A percentile compares a stretch with the other conserved stretches of the same genome.
Evolutionary conservation across 2,797 vertebrate genomes (phyloP).

Genomic region (Parotocinclus haroldoi): DNA sequence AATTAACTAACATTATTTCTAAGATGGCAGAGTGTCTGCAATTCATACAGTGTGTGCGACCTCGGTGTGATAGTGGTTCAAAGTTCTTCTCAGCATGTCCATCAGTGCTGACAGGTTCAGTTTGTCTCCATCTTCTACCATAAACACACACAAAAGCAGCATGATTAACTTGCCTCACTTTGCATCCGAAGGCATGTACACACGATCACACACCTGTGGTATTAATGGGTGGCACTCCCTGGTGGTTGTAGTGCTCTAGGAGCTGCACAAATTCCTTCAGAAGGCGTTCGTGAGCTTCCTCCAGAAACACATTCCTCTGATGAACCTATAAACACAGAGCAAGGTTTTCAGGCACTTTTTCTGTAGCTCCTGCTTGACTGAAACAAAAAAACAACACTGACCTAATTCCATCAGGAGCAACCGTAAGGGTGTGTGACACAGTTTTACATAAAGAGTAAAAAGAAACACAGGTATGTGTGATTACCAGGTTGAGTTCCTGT

Average conservation of each 20-base stretch:
- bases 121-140: slow-evolving; percentile 11
- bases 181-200: no score
- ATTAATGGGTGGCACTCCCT: slow-evolving; percentile 56
- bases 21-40: no score
- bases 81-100: slow-evolving; percentile 27
- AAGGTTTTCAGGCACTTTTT: no score
- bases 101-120: slow-evolving; percentile 8
- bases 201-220: slow-evolving; percentile 14
- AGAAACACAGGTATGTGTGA: no score
- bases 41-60: slow-evolving; percentile 15
- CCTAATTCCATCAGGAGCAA: neutral
- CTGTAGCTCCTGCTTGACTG: no score
- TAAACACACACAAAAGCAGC: neutral
- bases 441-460: no score
- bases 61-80: slow-evolving; percentile 38
- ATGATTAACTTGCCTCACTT: neutral
- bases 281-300: slow-evolving; percentile 55
- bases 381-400: no score
- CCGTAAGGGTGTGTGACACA: neutral
- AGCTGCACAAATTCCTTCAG: slow-evolving; percentile 25
- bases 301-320: slow-evolving; percentile 69
- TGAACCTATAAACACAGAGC: slow-evolving; percentile 40
- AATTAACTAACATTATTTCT: no score
- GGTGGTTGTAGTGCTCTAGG: slow-evolving; percentile 35
- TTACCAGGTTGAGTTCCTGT: slow-evolving; percentile 30